Evolutionary conservation across 1,140 invertebrate genomes (phyloP), one percentile per base, ranked within the genome.

Genomic region (Zaprionus tsacasi): DNA sequence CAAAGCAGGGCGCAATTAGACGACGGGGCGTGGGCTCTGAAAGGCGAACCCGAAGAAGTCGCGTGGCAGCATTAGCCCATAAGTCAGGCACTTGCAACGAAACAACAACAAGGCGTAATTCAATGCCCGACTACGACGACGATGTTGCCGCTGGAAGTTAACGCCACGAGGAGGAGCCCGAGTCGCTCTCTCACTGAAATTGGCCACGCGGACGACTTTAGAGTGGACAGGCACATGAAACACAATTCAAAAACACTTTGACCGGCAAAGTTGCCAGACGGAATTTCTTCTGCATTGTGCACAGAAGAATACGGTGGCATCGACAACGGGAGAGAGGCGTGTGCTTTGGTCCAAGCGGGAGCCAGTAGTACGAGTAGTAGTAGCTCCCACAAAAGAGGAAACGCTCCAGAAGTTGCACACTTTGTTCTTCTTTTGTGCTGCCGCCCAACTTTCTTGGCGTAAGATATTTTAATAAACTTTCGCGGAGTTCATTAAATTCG

Each of bases 231-330:
- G 79, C 79, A 82, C 86, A 81, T 79, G 86, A 91, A 90, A 90
- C 86, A 90, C 86, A 90, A 86, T 90, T 90, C 86, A 90, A 90
- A 90, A 90, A 90, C 81, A 90, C 82, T 90, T 90, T 86, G 86
- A 90, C 86, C 86, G 86, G 86, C 86, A 90, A 90, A 90, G 86
- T 90, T 90, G 86, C 86, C 73, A 90, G 86, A 90, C 86, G 86
- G 86, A 90, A 91, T 90, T 90, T 90, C 79, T 82, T 91, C 85
- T 74, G 54, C 78, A 70, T 85, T 83, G 78, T 85, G 78, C 70
- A 61, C 61, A 50, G 15, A 21, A 21, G 21, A 66, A 73, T 40
- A 73, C 38, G 36, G 27, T 65, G 79, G 43, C 69, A 10, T 35
- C 33, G 33, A 35, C 33, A 76, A 40, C 69, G 77, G 17, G 45